These are phyloP conservation scores for Acarapis woodi DNA, from an alignment of 1,140 invertebrate species.

Conservation along the genomic window DNA sequence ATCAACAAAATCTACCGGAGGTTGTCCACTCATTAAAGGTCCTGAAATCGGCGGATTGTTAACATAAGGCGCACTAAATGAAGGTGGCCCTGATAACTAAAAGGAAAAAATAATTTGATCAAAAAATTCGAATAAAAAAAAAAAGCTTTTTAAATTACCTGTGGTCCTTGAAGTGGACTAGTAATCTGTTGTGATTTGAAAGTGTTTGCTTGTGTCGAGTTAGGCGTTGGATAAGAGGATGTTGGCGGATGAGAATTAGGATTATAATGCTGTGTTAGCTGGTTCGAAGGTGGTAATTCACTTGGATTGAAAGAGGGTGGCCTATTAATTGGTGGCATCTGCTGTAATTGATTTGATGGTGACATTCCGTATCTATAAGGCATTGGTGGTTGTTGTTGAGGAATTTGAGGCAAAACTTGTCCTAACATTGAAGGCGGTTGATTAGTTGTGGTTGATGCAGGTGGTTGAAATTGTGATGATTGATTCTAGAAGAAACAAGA, in stretches of 20 bases:
- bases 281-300: background rate
- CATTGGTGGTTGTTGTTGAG: too few species aligned
- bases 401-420: too few species aligned
- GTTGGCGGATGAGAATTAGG: background rate
- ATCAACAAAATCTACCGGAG: background rate
- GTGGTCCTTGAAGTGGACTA: background rate
- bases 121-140: too few species aligned
- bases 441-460: too few species aligned
- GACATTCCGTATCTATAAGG: background rate
- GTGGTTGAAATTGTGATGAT: background rate
- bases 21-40: background rate
- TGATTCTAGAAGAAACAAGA: background rate
- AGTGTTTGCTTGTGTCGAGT: too few species aligned
- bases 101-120: too few species aligned
- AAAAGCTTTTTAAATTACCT: too few species aligned
- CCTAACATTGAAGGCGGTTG: too few species aligned
- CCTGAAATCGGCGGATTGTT: background rate
- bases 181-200: background rate
- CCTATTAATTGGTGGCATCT: background rate
- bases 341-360: background rate
- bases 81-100: too few species aligned
- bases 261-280: background rate
- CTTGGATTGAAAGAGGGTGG: background rate
- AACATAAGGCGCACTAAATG: background rate
- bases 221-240: background rate